phyloP scores from a whole-genome alignment of 2,797 vertebrate genomes.

The Falco peregrinus region DNA sequence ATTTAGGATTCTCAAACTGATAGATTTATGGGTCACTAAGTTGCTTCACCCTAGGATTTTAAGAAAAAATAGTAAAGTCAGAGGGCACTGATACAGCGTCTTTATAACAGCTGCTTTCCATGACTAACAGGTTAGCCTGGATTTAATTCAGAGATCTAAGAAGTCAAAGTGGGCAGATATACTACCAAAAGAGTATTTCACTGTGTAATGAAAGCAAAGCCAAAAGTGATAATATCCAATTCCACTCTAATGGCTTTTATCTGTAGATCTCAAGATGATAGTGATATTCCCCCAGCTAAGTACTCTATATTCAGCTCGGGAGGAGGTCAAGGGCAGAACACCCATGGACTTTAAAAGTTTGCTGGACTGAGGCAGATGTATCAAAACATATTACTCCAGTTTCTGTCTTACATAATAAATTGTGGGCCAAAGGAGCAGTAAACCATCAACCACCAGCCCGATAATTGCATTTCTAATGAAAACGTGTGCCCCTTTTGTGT shows the following conservation, averaged over 20 bases:
- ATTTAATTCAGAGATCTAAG: not conserved
- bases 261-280: constrained; percentile 5
- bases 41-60: not conserved
- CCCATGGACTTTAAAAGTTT: constrained; percentile 15
- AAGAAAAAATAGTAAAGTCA: not conserved
- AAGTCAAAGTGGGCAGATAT: not conserved
- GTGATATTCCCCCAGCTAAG: not conserved
- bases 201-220: not conserved
- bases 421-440: constrained; percentile 62
- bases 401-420: constrained; percentile 41
- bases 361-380: not conserved
- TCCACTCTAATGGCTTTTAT: not conserved
- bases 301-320: not conserved
- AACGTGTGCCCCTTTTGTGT: constrained; percentile 60
- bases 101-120: not conserved
- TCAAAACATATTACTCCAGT: constrained; percentile 30
- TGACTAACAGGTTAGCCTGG: not conserved
- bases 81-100: not conserved
- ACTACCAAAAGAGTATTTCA: not conserved
- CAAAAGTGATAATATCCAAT: not conserved
- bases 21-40: not conserved
- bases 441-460: constrained; percentile 43
- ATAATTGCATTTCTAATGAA: constrained; percentile 68
- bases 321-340: constrained; percentile 44
- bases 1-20: not conserved